These are phyloP conservation scores for Drosophila falleni DNA, from an alignment of 2,888 invertebrate species.

Conservation along the genomic window DNA sequence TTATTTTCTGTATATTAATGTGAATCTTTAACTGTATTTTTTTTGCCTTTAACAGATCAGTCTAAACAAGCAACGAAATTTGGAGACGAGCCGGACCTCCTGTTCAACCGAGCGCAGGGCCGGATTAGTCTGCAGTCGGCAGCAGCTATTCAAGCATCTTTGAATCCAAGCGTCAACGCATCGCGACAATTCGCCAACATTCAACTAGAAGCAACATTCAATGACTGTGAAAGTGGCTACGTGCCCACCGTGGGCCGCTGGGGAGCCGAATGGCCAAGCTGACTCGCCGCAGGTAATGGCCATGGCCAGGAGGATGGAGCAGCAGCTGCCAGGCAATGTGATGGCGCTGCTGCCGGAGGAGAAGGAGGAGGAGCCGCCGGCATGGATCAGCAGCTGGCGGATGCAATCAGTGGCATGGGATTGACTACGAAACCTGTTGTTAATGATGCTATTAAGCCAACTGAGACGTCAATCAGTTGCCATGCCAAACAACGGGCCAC, in stretches of 20 bases:
- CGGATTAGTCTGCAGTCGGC: slow-evolving; percentile 86
- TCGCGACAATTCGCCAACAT: slow-evolving; percentile 82
- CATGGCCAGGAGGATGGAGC: slow-evolving; percentile 73
- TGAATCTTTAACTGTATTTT: neutral
- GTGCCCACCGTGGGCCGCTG: slow-evolving; percentile 95
- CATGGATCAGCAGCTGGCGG: slow-evolving; percentile 81
- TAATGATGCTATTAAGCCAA: slow-evolving; percentile 71
- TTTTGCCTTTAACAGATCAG: slow-evolving; percentile 87
- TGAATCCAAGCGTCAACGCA: slow-evolving; percentile 70
- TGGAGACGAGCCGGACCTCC: slow-evolving; percentile 88
- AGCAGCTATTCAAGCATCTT: slow-evolving; percentile 41
- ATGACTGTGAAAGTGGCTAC: slow-evolving; percentile 87
- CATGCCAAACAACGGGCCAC: slow-evolving; percentile 35
- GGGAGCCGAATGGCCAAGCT: slow-evolving; percentile 98
- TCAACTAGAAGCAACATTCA: slow-evolving; percentile 85
- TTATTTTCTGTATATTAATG: neutral
- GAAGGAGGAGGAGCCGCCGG: slow-evolving; percentile 84
- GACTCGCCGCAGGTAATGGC: slow-evolving; percentile 91
- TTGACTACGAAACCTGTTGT: slow-evolving; percentile 80
- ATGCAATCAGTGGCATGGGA: slow-evolving; percentile 83
- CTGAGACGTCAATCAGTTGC: slow-evolving; percentile 64
- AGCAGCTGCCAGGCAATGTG: slow-evolving; percentile 82
- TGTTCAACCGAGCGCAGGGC: slow-evolving; percentile 87
- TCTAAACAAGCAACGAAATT: slow-evolving; percentile 89
- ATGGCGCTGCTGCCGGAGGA: slow-evolving; percentile 59